Percentiles rank a stretch among this genome's conserved stretches.
Evolutionary conservation across 2,113 vertebrate species (phyloP).

Genomic region (Bubo blakistoni): DNA sequence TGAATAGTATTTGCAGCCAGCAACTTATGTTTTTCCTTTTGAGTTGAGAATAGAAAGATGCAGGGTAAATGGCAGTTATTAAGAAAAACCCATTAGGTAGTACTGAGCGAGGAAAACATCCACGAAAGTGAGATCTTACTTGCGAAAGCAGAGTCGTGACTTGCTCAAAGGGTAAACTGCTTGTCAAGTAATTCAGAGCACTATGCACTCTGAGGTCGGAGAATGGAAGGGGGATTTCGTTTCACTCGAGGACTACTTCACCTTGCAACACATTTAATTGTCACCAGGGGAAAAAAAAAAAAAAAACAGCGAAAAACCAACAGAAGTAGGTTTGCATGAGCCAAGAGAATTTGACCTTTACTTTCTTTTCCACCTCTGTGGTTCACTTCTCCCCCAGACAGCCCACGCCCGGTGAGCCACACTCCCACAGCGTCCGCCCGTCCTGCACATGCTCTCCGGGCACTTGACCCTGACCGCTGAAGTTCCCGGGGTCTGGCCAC

Average conservation of each 20-base stretch:
- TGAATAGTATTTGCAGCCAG: background rate
- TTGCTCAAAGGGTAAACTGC: background rate
- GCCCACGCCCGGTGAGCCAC: background rate
- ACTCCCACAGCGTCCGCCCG: background rate
- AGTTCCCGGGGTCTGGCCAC: fast-evolving
- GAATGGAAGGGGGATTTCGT: background rate
- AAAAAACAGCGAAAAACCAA: background rate
- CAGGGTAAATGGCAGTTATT: background rate
- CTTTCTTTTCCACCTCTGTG: background rate
- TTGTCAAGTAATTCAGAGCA: background rate
- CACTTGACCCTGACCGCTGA: background rate
- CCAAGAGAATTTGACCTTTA: background rate
- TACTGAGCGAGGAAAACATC: background rate
- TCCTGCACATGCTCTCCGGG: fast-evolving
- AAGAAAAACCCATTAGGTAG: background rate
- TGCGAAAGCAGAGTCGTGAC: background rate
- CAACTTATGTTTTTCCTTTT: background rate
- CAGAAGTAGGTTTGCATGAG: background rate
- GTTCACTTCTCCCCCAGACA: background rate
- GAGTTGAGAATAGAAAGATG: background rate
- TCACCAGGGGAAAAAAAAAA: background rate
- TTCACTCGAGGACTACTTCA: background rate
- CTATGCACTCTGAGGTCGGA: background rate
- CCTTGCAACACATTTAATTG: background rate
- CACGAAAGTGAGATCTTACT: background rate